Base-by-base conservation (phyloP, 2,113 vertebrate species). In the Semnornis frantzii region DNA sequence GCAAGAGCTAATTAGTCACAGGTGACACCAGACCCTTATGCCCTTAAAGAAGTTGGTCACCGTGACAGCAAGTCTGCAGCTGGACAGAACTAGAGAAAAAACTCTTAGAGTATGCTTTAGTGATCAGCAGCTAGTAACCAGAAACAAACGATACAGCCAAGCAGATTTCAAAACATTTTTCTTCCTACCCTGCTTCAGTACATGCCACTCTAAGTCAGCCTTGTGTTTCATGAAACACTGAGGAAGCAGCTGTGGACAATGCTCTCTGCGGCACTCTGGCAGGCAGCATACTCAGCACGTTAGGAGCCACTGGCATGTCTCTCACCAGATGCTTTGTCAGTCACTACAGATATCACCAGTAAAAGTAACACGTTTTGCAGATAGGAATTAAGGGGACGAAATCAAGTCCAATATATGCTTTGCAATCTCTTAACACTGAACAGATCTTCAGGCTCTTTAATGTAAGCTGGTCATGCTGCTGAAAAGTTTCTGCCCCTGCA, bases 371-470 rank as follows among this genome's bases (percentile, higher is more conserved):
- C 2, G 34, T 24, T 59, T 34, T 31, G 50, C 37, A 83, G 42
- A 19, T 62, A 34, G 23, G 28, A 96, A 93, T n/a, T 15, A 37
- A 64, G 6, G 27, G 28, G 76, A 62, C 15, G 6, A 75, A 68
- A 19, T 31, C 5, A 27, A 84, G 24, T n/a, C 73, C 24, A 79
- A 21, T 0, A 0, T 0, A 2, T 66, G 52, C 37, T 76, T 55
- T 63, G 50, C 11, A 4, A 2, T 19, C 9, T 75, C 68, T 9
- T 44, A 69, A 74, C 4, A 68, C 16, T 55, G 57, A 48, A 28
- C 4, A 30, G 34, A 82, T 30, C 34, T 60, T 74, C 46, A 83
- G 66, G 27, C 12, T 4, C 3, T 89, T 80, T 18, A 72, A 12
- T 3, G 5, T 31, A 90, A 90, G n/a, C 54, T 63, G 24, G 63